phyloP scores from a whole-genome alignment of 1,140 invertebrate genomes.

The Aphaenogaster floridana region DNA sequence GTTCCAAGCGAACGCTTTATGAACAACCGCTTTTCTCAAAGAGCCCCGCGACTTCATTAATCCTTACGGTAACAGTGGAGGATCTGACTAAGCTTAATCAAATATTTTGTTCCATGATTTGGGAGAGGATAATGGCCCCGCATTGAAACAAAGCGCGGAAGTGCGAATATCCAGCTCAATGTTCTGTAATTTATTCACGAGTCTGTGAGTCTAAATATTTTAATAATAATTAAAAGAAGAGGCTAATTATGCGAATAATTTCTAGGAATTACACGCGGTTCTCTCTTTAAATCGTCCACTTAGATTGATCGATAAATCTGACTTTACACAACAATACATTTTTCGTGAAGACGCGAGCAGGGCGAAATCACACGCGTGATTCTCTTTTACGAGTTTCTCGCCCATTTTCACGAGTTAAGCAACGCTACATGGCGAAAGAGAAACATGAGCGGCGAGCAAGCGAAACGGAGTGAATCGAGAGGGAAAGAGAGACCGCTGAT shows the following conservation, averaged over 20 bases:
- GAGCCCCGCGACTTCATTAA: constrained; percentile 26
- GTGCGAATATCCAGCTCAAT: background rate
- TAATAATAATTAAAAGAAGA: background rate
- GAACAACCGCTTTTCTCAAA: constrained; percentile 26
- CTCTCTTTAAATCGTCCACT: background rate
- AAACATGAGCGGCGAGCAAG: constrained; percentile 61
- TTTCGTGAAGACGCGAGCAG: background rate
- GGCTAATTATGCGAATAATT: background rate
- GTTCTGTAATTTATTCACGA: background rate
- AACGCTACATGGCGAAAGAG: constrained; percentile 55
- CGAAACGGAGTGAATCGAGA: constrained; percentile 61
- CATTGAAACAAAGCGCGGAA: background rate
- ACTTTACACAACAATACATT: background rate
- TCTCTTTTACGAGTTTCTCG: constrained; percentile 67
- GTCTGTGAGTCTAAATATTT: background rate
- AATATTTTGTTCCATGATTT: constrained; percentile 14
- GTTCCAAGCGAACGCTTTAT: constrained; percentile 54
- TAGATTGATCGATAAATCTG: background rate
- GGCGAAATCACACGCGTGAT: constrained; percentile 61
- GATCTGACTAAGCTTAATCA: constrained; percentile 18
- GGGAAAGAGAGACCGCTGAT: constrained; percentile 42
- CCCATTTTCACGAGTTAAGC: constrained; percentile 38
- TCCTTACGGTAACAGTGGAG: background rate
- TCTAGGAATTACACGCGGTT: background rate
- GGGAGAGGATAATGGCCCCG: background rate